Percentiles rank a stretch among this genome's conserved stretches.
phyloP scores from a whole-genome alignment of 2,888 invertebrate genomes.

The Tetranychus piercei region DNA sequence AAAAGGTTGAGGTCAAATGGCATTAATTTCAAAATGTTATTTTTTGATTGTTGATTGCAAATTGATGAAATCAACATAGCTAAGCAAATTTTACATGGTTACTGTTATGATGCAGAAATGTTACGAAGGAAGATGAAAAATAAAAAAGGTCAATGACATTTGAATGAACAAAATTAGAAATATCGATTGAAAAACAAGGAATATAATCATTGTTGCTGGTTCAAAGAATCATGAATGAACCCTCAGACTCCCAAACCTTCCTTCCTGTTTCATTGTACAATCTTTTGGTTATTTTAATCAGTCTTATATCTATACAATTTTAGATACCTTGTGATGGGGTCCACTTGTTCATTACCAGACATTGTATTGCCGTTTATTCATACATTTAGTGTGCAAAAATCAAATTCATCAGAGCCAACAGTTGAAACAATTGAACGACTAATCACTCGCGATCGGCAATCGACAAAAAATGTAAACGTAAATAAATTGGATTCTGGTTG shows the following conservation, averaged over 20 bases:
- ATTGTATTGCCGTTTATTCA: background rate
- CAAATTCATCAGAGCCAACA: background rate
- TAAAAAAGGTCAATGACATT: constrained; percentile 10
- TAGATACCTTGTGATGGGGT: background rate
- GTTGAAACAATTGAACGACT: background rate
- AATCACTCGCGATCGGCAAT: background rate
- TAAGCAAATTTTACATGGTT: too few species aligned
- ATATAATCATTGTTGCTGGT: background rate
- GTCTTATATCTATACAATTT: background rate
- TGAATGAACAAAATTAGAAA: background rate
- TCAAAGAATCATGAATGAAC: background rate
- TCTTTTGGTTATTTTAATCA: background rate
- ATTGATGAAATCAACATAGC: too few species aligned
- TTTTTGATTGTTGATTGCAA: too few species aligned
- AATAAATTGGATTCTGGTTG: background rate
- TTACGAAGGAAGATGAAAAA: too few species aligned
- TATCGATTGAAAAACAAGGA: background rate
- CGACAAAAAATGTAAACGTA: background rate
- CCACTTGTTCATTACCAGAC: background rate
- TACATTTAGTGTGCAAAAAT: background rate
- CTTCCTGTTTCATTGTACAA: too few species aligned
- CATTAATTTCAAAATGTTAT: too few species aligned
- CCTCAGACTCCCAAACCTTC: too few species aligned
- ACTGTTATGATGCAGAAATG: too few species aligned
- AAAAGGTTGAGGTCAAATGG: too few species aligned